phyloP scores from a whole-genome alignment of 2,113 vertebrate species.

The Pipra filicauda region DNA sequence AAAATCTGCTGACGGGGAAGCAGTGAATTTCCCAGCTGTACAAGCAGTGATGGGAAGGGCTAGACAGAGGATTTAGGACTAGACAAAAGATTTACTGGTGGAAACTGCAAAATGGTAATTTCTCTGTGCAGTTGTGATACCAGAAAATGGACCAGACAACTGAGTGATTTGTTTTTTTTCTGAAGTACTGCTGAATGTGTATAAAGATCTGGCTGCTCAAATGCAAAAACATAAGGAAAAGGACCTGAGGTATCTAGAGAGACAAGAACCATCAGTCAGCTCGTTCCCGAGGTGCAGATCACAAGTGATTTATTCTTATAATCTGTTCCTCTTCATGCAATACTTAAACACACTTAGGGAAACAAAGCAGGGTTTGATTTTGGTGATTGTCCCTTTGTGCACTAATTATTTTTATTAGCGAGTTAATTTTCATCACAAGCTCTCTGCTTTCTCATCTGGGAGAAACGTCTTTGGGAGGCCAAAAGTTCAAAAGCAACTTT shows the following conservation, averaged over 20 bases:
- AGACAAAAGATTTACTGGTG: neutral
- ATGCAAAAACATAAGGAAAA: neutral
- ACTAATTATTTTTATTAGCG: conserved; percentile 27
- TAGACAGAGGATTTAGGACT: neutral
- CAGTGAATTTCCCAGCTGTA: neutral
- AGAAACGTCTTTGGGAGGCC: neutral
- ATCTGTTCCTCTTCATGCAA: neutral
- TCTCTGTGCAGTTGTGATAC: neutral
- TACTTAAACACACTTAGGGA: neutral
- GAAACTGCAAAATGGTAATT: neutral
- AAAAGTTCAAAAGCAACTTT: neutral
- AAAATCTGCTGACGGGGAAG: neutral
- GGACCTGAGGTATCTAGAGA: neutral
- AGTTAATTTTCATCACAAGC: conserved; percentile 5
- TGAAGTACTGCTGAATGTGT: neutral
- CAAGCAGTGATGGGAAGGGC: neutral
- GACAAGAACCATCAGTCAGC: neutral
- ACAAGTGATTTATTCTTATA: neutral
- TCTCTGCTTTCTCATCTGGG: neutral
- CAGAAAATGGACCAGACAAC: neutral
- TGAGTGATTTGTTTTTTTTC: neutral
- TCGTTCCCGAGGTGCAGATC: neutral
- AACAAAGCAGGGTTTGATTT: neutral
- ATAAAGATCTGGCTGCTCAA: neutral
- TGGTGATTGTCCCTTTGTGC: neutral